Evolutionary conservation across 2,888 invertebrate genomes (phyloP).

Genomic region (Nasonia oneida): DNA sequence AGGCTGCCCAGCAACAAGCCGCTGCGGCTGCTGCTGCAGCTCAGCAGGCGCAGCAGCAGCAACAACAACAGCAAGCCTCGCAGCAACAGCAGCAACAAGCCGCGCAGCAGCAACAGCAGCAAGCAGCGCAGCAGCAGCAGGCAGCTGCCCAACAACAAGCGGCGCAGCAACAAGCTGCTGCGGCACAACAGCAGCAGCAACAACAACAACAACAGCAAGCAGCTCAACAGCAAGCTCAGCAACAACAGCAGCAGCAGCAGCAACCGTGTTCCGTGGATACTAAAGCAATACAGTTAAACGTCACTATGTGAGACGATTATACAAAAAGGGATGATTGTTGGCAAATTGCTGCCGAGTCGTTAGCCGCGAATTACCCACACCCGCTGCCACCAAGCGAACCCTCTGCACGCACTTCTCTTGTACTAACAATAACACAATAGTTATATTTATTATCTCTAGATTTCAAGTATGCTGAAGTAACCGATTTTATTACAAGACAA

Average conservation of each 20-base stretch:
- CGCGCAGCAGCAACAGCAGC: constrained; percentile 76
- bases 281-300: constrained; percentile 79
- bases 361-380: constrained; percentile 72
- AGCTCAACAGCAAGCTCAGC: constrained; percentile 71
- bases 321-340: constrained; percentile 61
- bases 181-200: constrained; percentile 69
- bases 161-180: constrained; percentile 74
- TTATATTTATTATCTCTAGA: constrained; percentile 78
- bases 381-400: constrained; percentile 74
- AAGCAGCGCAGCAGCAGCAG: constrained; percentile 68
- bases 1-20: constrained; percentile 72
- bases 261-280: constrained; percentile 76
- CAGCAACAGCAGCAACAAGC: constrained; percentile 70
- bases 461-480: constrained; percentile 76
- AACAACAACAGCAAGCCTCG: constrained; percentile 72
- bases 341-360: constrained; percentile 68
- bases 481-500: constrained; percentile 79
- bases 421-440: constrained; percentile 78
- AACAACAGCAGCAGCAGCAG: constrained; percentile 76
- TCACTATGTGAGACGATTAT: constrained; percentile 78
- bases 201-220: constrained; percentile 69
- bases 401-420: constrained; percentile 79
- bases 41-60: constrained; percentile 75
- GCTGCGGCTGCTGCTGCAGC: constrained; percentile 68
- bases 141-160: constrained; percentile 76